These are phyloP conservation scores for Leptobrachium leishanense DNA, from an alignment of 2,113 vertebrate genomes.

Conservation along the genomic window DNA sequence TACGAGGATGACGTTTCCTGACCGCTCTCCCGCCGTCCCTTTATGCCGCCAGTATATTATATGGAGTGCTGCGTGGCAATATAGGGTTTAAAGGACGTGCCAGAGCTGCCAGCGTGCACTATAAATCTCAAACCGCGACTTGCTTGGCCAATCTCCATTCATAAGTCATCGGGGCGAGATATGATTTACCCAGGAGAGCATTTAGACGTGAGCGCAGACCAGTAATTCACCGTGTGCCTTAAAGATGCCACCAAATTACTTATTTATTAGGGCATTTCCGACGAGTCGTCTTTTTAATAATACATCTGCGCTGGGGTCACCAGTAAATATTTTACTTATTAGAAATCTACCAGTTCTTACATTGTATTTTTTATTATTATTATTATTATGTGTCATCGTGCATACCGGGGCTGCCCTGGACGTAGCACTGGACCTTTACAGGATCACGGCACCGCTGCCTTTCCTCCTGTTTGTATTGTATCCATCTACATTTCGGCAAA, in stretches of 20 bases:
- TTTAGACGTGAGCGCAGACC: constrained; percentile 53
- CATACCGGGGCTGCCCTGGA: too few relatives aligned
- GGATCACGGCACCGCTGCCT: too few relatives aligned
- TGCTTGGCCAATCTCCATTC: constrained; percentile 42
- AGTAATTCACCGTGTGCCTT: constrained; percentile 64
- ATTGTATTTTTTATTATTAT: too few relatives aligned
- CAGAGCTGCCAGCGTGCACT: background rate
- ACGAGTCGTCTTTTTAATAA: constrained; percentile 66
- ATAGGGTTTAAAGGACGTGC: background rate
- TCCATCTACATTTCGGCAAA: too few relatives aligned
- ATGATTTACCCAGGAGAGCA: constrained; percentile 53
- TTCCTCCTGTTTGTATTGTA: too few relatives aligned
- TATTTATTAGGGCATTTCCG: constrained; percentile 64
- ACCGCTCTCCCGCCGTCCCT: background rate
- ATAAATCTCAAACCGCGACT: background rate
- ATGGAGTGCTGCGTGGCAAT: background rate
- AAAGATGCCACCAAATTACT: constrained; percentile 57
- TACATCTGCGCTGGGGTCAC: constrained; percentile 65
- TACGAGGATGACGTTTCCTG: constrained; percentile 6
- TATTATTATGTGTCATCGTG: too few relatives aligned
- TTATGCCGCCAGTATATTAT: background rate
- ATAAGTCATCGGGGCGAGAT: constrained; percentile 50
- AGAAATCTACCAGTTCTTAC: constrained; percentile 32
- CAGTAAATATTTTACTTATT: constrained; percentile 68
- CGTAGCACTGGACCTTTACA: too few relatives aligned